phyloP scores from a whole-genome alignment of 2,888 invertebrate genomes.

The Macaria notata region DNA sequence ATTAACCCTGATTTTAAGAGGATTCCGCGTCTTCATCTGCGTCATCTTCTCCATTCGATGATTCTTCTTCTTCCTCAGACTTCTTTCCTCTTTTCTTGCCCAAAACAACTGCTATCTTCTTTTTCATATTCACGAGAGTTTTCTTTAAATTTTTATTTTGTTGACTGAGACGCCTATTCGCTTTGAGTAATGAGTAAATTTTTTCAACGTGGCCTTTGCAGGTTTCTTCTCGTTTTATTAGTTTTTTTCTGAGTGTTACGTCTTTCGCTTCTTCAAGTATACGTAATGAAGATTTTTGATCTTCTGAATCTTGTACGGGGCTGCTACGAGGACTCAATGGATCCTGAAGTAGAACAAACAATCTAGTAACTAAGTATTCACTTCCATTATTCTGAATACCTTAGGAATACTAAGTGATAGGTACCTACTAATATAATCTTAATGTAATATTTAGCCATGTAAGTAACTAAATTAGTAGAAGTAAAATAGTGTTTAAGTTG shows the following conservation, averaged over 20 bases:
- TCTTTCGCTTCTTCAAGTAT: not conserved
- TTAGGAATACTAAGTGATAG: too few relatives aligned
- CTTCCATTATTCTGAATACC: too few relatives aligned
- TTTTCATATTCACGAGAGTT: constrained; percentile 8
- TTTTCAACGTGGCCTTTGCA: constrained; percentile 1
- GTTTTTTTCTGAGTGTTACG: not conserved
- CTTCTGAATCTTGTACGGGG: not conserved
- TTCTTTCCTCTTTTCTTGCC: not conserved
- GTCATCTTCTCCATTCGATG: too few relatives aligned
- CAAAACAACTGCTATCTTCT: not conserved
- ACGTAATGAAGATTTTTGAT: not conserved
- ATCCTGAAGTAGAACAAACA: not conserved
- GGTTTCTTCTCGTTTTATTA: constrained; percentile 2
- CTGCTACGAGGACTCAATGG: not conserved
- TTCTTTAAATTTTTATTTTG: constrained; percentile 6
- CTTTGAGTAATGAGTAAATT: constrained; percentile 7
- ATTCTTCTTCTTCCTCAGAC: not conserved
- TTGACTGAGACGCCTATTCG: constrained; percentile 5
- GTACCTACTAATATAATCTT: too few relatives aligned
- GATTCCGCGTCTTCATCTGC: too few relatives aligned
- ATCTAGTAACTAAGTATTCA: too few relatives aligned
- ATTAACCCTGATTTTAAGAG: too few relatives aligned
- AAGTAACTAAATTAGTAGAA: too few relatives aligned
- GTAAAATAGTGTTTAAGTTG: too few relatives aligned
- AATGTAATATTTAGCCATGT: too few relatives aligned